phyloP scores from a whole-genome alignment of 1,140 invertebrate species.

The Hydropsyche tenuis region DNA sequence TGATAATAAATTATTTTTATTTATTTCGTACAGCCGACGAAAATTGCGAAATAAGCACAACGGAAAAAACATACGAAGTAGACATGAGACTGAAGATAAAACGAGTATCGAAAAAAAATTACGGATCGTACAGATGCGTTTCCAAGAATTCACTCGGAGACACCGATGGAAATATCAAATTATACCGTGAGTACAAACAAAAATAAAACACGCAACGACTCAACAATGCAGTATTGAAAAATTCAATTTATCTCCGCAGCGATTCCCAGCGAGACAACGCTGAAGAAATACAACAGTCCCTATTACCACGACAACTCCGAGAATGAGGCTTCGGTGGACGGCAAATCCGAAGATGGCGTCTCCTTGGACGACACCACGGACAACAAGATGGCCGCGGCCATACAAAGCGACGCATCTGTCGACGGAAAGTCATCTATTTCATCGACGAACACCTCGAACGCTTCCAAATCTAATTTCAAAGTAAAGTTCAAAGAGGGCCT shows the following conservation, averaged over 20 bases:
- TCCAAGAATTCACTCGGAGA: conserved; percentile 93
- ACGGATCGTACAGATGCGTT: conserved; percentile 86
- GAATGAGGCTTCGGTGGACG: conserved; percentile 38
- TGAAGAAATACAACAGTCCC: conserved; percentile 43
- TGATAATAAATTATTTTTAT: too few species aligned
- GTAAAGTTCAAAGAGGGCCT: conserved; percentile 29
- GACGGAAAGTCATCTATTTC: conserved; percentile 35
- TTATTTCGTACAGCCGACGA: conserved; percentile 57
- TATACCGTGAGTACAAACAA: conserved; percentile 80
- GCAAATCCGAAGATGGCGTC: conserved; percentile 22
- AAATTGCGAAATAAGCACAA: conserved; percentile 60
- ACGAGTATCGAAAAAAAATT: conserved; percentile 75
- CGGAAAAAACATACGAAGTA: conserved; percentile 82
- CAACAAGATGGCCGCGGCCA: conserved; percentile 47
- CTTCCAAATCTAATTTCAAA: conserved; percentile 24
- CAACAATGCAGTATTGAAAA: background rate
- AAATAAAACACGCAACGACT: conserved; percentile 1
- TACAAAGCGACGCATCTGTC: conserved; percentile 43
- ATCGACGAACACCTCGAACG: conserved; percentile 21
- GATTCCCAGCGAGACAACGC: conserved; percentile 39
- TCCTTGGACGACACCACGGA: conserved; percentile 27
- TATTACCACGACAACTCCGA: conserved; percentile 44
- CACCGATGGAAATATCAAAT: conserved; percentile 88
- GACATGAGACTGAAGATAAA: conserved; percentile 85
- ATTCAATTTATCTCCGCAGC: conserved; percentile 26